Evolutionary conservation across 1,140 invertebrate species (phyloP), one percentile per base, ranked within the genome.

Genomic region (Papilio helenus): DNA sequence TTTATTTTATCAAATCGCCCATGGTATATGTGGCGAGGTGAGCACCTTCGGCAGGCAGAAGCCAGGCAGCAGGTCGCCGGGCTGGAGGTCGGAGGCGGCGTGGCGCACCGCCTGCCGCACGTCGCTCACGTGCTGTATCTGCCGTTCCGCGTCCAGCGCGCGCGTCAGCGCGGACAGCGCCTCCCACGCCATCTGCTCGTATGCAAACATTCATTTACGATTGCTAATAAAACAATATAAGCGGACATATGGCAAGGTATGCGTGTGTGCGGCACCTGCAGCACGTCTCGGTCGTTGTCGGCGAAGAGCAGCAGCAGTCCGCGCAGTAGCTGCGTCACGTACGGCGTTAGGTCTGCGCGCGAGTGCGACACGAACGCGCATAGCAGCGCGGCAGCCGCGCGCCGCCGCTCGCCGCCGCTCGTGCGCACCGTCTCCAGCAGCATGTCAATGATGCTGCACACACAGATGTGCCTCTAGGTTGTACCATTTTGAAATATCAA

Each of bases 81-180:
- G 61, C 89, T 98, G 98, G 44, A 98, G 95, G 91, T 99, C 98
- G 61, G 97, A 97, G 5, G 97, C 96, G 55, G 98, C 98, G 95
- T 97, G 98, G 61, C 98, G 95, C 14, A 99, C 97, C 42, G 98
- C 98, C 95, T 99, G 98, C 71, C 98, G 95, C 71, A 99, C 97
- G 91, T 99, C 98, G 10, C 96, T 95, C 23, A 99, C 97, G 87
- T 98, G 97, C 18, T 96, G 95, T 4, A 98, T 96, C 95, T 98
- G 97, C 84, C 98, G 97, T 82, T 97, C 96, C 3, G 97, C 95
- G 91, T 97, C 97, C 58, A 99, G 93, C 84, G 97, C 97, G 96
- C 98, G 99, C 3, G 98, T 98, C 79, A 99, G 97, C 68, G 98
- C 97, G 92, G 97, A 97, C 20, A 88, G 82, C 79, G 87, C 87